phyloP scores from a whole-genome alignment of 2,888 invertebrate genomes.

The Eulithis testata region DNA sequence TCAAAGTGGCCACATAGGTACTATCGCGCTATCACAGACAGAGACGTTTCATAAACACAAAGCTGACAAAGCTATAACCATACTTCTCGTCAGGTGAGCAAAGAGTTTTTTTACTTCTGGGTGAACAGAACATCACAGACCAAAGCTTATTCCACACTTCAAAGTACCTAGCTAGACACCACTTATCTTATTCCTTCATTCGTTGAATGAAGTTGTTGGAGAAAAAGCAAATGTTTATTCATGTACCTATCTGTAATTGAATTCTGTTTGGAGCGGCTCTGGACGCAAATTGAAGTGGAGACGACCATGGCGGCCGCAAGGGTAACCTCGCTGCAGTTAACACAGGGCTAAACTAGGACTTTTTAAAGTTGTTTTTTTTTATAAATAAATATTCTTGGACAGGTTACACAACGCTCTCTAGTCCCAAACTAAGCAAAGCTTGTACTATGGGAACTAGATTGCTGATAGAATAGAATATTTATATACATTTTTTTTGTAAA shows the following conservation, averaged over 20 bases:
- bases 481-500: too few species aligned
- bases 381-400: too few species aligned
- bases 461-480: too few species aligned
- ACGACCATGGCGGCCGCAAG: constrained; percentile 40
- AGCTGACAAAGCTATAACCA: too few species aligned
- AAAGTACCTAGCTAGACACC: constrained; percentile 15
- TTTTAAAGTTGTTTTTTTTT: neutral
- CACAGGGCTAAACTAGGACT: constrained; percentile 18
- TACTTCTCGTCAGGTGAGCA: too few species aligned
- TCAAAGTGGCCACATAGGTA: neutral
- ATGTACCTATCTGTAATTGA: constrained; percentile 56
- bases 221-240: constrained; percentile 54
- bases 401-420: too few species aligned
- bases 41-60: too few species aligned
- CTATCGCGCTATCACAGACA: too few species aligned
- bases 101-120: too few species aligned
- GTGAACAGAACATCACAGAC: neutral
- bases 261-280: constrained; percentile 53
- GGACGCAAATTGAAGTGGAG: constrained; percentile 58
- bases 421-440: too few species aligned
- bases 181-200: constrained; percentile 18
- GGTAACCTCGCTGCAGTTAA: constrained; percentile 32
- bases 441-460: too few species aligned
- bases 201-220: constrained; percentile 30
- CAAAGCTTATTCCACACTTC: constrained; percentile 8